Conservation (phyloP, 2,888 invertebrate genomes). For the Rhodophaea formosa region DNA sequence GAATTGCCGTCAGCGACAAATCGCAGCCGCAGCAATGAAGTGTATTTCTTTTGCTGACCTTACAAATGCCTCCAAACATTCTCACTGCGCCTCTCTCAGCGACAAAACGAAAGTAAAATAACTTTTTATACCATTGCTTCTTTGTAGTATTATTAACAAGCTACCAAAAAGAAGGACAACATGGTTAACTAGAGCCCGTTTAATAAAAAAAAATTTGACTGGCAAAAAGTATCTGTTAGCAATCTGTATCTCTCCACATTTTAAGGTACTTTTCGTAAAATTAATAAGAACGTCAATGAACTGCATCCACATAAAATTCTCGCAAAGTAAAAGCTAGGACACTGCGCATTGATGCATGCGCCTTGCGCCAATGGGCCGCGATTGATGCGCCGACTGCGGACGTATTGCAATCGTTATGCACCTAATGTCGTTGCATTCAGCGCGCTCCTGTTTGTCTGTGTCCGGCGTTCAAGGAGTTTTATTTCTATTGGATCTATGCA, state of each 20-base stretch:
- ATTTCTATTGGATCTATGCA: slow-evolving; percentile 37
- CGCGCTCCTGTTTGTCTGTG: slow-evolving; percentile 61
- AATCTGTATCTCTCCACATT: too few relatives aligned
- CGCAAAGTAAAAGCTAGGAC: slow-evolving; percentile 28
- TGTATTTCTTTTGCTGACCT: slow-evolving; percentile 17
- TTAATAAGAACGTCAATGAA: not conserved
- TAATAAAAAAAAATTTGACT: too few relatives aligned
- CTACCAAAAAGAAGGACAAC: too few relatives aligned
- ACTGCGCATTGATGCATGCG: slow-evolving; percentile 66
- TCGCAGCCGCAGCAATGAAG: not conserved
- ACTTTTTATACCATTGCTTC: not conserved
- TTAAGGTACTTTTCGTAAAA: too few relatives aligned
- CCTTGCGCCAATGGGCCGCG: slow-evolving; percentile 64
- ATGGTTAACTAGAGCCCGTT: too few relatives aligned
- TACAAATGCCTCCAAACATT: slow-evolving; percentile 10
- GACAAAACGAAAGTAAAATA: not conserved
- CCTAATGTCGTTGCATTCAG: slow-evolving; percentile 72
- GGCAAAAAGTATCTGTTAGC: too few relatives aligned
- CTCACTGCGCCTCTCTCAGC: not conserved
- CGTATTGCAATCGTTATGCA: slow-evolving; percentile 77
- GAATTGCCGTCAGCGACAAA: slow-evolving; percentile 12
- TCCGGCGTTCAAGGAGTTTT: slow-evolving; percentile 59
- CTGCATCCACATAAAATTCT: too few relatives aligned
- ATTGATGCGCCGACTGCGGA: slow-evolving; percentile 70
- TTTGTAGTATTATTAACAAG: too few relatives aligned